Evolutionary conservation across 1,140 invertebrate species (phyloP), one percentile per base, ranked within the genome.

Genomic region (Lucilia sericata): DNA sequence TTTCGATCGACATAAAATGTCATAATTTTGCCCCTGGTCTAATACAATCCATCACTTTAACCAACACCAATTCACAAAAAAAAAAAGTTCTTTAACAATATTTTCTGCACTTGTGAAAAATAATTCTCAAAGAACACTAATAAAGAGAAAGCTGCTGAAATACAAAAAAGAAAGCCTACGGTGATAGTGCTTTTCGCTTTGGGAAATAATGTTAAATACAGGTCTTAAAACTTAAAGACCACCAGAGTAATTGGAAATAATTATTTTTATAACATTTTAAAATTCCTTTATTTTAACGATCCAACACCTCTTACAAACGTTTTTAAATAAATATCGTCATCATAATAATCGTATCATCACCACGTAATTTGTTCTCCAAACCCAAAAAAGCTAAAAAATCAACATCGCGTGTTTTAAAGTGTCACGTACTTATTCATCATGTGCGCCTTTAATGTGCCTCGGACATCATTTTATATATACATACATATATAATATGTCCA

Each of bases 341-440:
- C 65, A 60, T 17, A 60, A 60, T 70, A 70, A 70, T 70, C 65
- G 12, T 21, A 19, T 70, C 65, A 70, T 70, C 65, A 70, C 19
- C 65, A 70, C 65, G 65, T 70, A 70, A 70, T 70, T 70, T 70
- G 19, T 70, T 21, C 65, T 70, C 7, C 51, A 70, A 70, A 21
- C 7, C n/a, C 21, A 70, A 70, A 70, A 70, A 70, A 21, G 19
- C n/a, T 9, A 70, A 21, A 70, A 19, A 60, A 17, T 60, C 3
- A 60, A 70, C 65, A 70, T 70, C 65, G 65, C 65, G 65, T 70
- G 65, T 70, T 70, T 70, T 70, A 70, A 70, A 70, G 65, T 70
- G 65, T 70, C 65, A 70, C 21, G 65, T 70, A 70, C 19, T 70
- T 70, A 70, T 70, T 70, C 65, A 70, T 70, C 65, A 70, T 70